A percentile compares a stretch with the other conserved stretches of the same genome.
Conservation (phyloP, 2,888 invertebrate genomes). For the Oegoconia quadripuncta region DNA sequence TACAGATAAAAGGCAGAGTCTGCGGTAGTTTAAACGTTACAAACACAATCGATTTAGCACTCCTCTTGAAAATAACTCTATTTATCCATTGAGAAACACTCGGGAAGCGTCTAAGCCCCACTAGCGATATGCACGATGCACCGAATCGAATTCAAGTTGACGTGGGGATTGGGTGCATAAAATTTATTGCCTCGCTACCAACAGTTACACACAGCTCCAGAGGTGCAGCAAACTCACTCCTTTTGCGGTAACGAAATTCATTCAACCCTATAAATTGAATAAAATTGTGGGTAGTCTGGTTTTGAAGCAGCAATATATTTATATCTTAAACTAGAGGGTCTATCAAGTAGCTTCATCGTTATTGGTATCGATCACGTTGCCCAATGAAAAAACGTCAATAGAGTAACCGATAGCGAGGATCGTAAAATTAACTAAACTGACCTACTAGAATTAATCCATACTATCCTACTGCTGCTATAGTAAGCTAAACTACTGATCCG, state of each 20-base stretch:
- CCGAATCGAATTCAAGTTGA: conserved; percentile 54
- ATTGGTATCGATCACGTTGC: no score
- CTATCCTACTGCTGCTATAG: no score
- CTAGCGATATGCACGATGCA: conserved; percentile 46
- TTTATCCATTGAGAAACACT: conserved; percentile 39
- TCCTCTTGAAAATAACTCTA: conserved; percentile 49
- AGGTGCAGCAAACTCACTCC: neutral
- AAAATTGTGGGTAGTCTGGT: neutral
- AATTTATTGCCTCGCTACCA: conserved; percentile 52
- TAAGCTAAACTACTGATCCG: no score
- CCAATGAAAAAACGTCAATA: no score
- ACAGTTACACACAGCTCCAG: conserved; percentile 19
- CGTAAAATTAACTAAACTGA: no score
- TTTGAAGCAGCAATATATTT: no score
- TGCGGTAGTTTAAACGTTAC: conserved; percentile 1
- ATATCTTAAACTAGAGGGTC: no score
- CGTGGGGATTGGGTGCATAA: conserved; percentile 49
- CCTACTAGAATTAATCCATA: no score
- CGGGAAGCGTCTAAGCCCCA: conserved; percentile 29
- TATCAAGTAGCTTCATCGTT: no score
- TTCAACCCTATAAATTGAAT: conserved; percentile 8
- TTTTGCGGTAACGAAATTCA: conserved; percentile 4
- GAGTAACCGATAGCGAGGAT: no score
- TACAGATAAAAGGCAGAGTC: no score
- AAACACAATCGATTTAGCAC: conserved; percentile 11